These are phyloP conservation scores for Lagocephalus sceleratus DNA, from an alignment of 2,797 vertebrate species.

Conservation along the genomic window DNA sequence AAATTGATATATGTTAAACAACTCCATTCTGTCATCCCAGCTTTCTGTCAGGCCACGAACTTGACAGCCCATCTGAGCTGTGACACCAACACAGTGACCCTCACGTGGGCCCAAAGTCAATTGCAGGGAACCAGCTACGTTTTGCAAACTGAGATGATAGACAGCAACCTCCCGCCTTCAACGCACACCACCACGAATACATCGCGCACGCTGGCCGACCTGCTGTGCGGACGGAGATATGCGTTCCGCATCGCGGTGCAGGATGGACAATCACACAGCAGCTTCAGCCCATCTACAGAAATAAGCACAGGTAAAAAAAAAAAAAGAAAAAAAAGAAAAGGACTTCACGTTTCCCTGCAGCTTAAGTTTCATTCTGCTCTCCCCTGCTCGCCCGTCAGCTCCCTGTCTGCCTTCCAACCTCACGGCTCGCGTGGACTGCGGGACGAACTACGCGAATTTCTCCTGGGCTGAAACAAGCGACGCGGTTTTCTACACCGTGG, in stretches of 20 bases:
- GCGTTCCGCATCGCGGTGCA: conserved; percentile 46
- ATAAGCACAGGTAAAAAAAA: conserved; percentile 56
- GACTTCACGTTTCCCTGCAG: neutral
- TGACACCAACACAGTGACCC: conserved; percentile 33
- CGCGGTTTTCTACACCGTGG: conserved; percentile 47
- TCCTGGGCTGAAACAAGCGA: conserved; percentile 52
- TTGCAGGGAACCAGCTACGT: conserved; percentile 36
- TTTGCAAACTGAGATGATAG: conserved; percentile 35
- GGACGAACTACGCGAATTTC: conserved; percentile 60
- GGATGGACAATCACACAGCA: conserved; percentile 50
- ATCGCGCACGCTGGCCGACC: conserved; percentile 30
- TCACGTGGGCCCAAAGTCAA: conserved; percentile 60
- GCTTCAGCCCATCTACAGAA: conserved; percentile 41
- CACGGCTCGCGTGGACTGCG: conserved; percentile 58
- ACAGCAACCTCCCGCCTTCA: neutral
- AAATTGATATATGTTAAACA: neutral
- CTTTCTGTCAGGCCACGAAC: conserved; percentile 57
- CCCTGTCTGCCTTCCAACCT: conserved; percentile 64
- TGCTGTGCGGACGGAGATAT: conserved; percentile 59
- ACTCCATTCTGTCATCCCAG: conserved; percentile 33
- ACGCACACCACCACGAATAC: conserved; percentile 19
- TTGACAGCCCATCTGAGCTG: conserved; percentile 50
- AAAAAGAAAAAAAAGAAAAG: neutral
- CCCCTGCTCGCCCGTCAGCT: conserved; percentile 28
- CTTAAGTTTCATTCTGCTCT: neutral